Evolutionary conservation across 2,888 invertebrate species (phyloP).

Genomic region (Oithona nana): DNA sequence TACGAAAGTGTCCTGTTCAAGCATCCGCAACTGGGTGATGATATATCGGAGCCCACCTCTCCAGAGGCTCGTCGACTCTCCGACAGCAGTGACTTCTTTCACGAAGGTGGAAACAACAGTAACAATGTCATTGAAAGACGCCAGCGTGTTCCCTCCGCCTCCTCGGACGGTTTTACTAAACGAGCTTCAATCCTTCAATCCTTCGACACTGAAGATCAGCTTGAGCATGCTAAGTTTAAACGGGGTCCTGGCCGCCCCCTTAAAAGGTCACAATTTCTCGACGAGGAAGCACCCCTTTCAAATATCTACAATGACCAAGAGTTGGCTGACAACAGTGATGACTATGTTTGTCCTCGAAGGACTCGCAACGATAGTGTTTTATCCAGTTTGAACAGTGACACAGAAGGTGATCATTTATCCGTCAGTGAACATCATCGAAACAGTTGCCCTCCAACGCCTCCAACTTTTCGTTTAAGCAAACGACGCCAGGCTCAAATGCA

Average conservation of each 20-base stretch:
- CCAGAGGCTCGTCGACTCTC: background rate
- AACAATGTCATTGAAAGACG: background rate
- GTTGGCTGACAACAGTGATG: background rate
- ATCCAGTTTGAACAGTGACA: background rate
- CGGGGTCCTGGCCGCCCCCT: background rate
- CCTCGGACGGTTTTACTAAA: background rate
- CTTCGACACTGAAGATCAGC: background rate
- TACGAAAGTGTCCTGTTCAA: background rate
- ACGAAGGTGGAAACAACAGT: background rate
- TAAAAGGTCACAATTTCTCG: background rate
- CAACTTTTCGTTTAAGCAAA: slow-evolving; percentile 1
- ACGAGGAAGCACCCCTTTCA: background rate
- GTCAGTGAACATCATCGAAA: background rate
- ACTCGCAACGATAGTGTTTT: slow-evolving; percentile 1
- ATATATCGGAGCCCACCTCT: background rate
- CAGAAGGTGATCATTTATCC: background rate
- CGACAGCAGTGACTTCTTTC: background rate
- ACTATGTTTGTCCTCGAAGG: background rate
- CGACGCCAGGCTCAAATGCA: background rate
- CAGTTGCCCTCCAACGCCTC: background rate
- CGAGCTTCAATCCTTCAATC: background rate
- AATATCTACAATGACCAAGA: background rate
- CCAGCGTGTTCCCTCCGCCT: background rate
- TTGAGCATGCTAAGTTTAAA: background rate
- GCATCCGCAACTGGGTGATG: background rate